Evolutionary conservation across 1,140 invertebrate species (phyloP).

Genomic region (Sycobia sp.): DNA sequence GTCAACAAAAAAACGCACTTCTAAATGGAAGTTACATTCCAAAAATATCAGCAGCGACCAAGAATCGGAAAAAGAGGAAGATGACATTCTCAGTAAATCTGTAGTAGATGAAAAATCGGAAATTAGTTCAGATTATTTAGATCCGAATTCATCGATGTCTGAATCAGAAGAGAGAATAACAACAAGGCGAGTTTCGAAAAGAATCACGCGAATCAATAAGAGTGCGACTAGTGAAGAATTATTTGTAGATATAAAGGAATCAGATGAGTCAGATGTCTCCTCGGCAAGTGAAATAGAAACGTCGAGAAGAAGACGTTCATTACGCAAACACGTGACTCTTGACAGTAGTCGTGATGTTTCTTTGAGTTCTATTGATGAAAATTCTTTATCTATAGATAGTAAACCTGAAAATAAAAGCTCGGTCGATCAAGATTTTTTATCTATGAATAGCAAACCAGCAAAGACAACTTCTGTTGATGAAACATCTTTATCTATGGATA

Average conservation of each 20-base stretch:
- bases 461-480: not conserved
- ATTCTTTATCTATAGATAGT: not conserved
- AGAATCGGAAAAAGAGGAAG: constrained; percentile 7
- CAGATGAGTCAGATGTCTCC: constrained; percentile 5
- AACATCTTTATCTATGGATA: not conserved
- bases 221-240: not conserved
- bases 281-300: not conserved
- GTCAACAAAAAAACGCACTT: constrained; percentile 37
- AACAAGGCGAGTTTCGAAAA: not conserved
- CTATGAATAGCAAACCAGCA: not conserved
- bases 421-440: constrained; percentile 4
- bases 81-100: not conserved
- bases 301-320: constrained; percentile 4
- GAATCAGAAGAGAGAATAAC: constrained; percentile 19
- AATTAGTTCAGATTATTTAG: not conserved
- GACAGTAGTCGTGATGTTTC: constrained; percentile 4
- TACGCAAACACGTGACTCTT: not conserved
- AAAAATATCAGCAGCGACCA: constrained; percentile 23
- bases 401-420: constrained; percentile 17
- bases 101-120: not conserved
- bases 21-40: constrained; percentile 39
- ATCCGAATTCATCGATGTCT: constrained; percentile 11
- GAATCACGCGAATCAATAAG: not conserved
- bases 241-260: not conserved
- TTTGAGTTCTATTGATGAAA: constrained; percentile 6